Percentiles rank a stretch among this genome's conserved stretches.
Conservation (phyloP, 2,113 vertebrate species). For the Bungarus multicinctus region DNA sequence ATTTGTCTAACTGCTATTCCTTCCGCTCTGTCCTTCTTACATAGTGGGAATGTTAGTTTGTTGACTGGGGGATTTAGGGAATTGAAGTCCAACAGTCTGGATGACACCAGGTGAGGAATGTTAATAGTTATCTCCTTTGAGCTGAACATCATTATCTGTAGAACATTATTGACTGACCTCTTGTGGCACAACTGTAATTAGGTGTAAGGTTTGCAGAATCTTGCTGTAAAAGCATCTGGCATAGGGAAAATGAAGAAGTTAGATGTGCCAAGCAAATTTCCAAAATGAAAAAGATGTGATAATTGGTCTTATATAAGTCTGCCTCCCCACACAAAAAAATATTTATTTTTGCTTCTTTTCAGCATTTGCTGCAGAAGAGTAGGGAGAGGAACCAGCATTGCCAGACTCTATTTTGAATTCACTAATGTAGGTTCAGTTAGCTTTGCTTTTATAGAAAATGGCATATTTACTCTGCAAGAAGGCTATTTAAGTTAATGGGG, state of each 20-base stretch:
- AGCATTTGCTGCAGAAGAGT: constrained; percentile 10
- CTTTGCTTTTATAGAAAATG: not conserved
- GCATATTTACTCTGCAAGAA: not conserved
- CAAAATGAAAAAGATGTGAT: not conserved
- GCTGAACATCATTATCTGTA: not conserved
- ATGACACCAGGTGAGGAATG: not conserved
- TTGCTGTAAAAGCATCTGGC: not conserved
- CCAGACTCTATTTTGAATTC: constrained; percentile 23
- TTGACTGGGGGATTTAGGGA: not conserved
- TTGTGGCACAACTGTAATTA: not conserved
- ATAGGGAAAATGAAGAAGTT: not conserved
- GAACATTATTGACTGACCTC: not conserved
- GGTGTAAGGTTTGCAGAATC: not conserved
- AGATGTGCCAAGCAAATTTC: not conserved
- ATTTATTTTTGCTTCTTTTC: constrained; percentile 15
- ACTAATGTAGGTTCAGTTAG: not conserved
- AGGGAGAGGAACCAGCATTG: not conserved
- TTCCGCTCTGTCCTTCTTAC: not conserved
- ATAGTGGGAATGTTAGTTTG: not conserved
- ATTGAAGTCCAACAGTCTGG: not conserved
- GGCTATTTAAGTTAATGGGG: not conserved
- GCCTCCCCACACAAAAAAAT: not conserved
- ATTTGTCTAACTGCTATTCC: not conserved
- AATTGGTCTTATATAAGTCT: not conserved
- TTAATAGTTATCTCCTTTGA: not conserved